Base-by-base conservation (phyloP, 2,888 invertebrate species). In the Timandra comae region DNA sequence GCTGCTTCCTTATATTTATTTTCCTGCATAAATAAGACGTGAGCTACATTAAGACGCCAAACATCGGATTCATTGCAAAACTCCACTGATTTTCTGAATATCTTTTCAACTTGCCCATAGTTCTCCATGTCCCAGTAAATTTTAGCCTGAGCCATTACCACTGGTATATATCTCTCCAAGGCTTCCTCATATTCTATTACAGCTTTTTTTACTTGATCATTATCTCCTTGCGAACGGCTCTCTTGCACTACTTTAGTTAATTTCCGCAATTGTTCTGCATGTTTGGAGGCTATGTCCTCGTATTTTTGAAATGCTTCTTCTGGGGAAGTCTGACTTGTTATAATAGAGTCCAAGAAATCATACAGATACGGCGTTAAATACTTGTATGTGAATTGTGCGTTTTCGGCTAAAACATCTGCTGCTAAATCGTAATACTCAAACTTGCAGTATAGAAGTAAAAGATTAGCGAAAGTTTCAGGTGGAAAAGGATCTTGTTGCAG, bases 101-200 rank as follows among this genome's bases (percentile, higher is more conserved):
- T 96, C 67, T 97, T 96, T 70, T 99, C 98, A 1, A 99, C 98
- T 64, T 98, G 96, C 1, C 91, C 88, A 61, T 98, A 99, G 68
- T 99, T 97, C 65, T 96, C 96, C 71, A 94, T 89, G 48, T 99
- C 97, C 99, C 99, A 99, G 64, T 96, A 97, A 47, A 99, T 96
- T 88, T 98, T 98, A 1, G 99, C 98, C 75, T 99, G 97, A 0
- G 98, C 97, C 99, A 99, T 99, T n/a, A 99, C 88, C 1, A 98
- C 97, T 0, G 99, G 99, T 41, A 99, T 92, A 63, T 98, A 99
- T 53, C 96, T 88, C 63, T 97, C 96, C 44, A 98, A 70, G 1
- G 94, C 92, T 56, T 95, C 94, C 63, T 98, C 96, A 63, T 97
- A 97, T 62, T 96, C 96, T 33, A 94, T 91, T 0, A 98, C 93